A percentile compares a stretch with the other conserved stretches of the same genome.
These are phyloP conservation scores for Cephalopholis sonnerati DNA, from an alignment of 2,113 vertebrate genomes.

Conservation along the genomic window DNA sequence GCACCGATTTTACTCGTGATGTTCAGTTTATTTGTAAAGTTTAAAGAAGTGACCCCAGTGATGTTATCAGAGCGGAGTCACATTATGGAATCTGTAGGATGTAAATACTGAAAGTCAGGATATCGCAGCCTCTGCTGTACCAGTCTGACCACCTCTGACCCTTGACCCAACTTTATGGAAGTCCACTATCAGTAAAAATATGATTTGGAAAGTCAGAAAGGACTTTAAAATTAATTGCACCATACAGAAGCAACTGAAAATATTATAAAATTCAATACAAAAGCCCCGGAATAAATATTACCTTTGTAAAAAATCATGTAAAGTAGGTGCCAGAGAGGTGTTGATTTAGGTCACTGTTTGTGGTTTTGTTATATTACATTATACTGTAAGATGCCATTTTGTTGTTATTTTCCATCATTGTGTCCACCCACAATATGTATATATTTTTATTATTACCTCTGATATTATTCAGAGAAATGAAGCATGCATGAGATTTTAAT, in stretches of 20 bases:
- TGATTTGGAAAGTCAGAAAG: no score
- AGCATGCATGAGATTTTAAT: no score
- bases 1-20: neutral
- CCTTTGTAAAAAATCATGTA: neutral
- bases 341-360: neutral
- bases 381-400: neutral
- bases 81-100: neutral
- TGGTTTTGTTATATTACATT: neutral
- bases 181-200: no score
- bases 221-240: neutral
- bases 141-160: neutral
- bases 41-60: no score
- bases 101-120: neutral
- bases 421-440: neutral
- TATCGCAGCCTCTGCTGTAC: neutral
- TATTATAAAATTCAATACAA: neutral
- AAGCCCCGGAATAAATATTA: neutral
- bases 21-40: neutral
- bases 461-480: neutral
- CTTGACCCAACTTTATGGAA: neutral
- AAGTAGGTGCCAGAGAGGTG: neutral
- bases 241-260: neutral
- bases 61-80: neutral
- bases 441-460: neutral
- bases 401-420: neutral